phyloP scores from a whole-genome alignment of 1,140 invertebrate species.

The Leptestheria dahalacensis region DNA sequence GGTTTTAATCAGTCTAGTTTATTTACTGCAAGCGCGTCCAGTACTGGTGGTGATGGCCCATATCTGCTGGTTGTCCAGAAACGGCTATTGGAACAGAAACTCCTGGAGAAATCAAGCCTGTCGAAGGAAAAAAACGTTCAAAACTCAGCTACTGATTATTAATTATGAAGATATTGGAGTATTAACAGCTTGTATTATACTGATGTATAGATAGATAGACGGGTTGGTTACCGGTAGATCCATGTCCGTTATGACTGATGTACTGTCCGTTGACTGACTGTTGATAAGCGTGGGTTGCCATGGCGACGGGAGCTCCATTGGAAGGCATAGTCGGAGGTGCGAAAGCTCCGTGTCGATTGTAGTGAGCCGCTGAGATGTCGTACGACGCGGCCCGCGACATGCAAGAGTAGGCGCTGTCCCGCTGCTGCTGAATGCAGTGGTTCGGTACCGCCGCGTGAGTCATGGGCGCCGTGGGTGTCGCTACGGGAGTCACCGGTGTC shows the following conservation, averaged over 20 bases:
- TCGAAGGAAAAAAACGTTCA: slow-evolving; percentile 19
- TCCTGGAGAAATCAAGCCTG: slow-evolving; percentile 50
- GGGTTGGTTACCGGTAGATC: slow-evolving; percentile 9
- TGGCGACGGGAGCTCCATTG: neutral
- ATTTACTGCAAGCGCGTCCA: slow-evolving; percentile 48
- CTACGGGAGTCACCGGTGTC: slow-evolving; percentile 8
- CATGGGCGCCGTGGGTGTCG: slow-evolving; percentile 2
- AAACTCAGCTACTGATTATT: neutral
- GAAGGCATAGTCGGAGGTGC: neutral
- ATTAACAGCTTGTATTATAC: neutral
- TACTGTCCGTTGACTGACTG: slow-evolving; percentile 15
- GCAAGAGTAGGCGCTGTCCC: slow-evolving; percentile 4
- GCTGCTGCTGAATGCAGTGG: slow-evolving; percentile 6
- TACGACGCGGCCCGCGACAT: slow-evolving; percentile 6
- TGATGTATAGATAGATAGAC: too few species aligned
- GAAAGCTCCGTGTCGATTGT: slow-evolving; percentile 3
- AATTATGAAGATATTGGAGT: neutral
- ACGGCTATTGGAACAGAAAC: slow-evolving; percentile 54
- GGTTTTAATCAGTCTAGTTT: too few species aligned
- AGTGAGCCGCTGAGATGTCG: slow-evolving; percentile 1
- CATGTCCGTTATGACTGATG: slow-evolving; percentile 7
- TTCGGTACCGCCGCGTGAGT: slow-evolving; percentile 5
- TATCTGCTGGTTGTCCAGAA: slow-evolving; percentile 43
- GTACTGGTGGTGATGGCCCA: slow-evolving; percentile 46
- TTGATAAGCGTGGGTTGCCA: slow-evolving; percentile 13